Evolutionary conservation across 2,888 invertebrate genomes (phyloP).

Genomic region (Hypolimnas misippus): DNA sequence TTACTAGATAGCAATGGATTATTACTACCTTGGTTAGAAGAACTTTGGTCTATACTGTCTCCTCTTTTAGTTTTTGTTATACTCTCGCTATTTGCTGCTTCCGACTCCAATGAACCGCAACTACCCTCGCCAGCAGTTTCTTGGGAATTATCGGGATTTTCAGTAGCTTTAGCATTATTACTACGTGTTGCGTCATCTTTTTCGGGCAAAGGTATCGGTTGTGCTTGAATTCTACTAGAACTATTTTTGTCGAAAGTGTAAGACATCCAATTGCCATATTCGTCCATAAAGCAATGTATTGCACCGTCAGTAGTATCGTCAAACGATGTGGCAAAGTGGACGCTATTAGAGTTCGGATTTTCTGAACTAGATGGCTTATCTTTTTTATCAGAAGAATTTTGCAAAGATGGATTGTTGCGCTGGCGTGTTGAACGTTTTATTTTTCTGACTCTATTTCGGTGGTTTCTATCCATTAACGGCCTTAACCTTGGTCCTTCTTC

Average conservation of each 20-base stretch:
- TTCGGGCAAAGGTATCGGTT: conserved; percentile 66
- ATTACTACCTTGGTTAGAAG: conserved; percentile 81
- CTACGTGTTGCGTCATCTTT: conserved; percentile 61
- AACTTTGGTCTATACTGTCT: conserved; percentile 76
- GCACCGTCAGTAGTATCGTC: conserved; percentile 93
- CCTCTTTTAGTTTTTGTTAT: conserved; percentile 67
- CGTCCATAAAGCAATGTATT: conserved; percentile 93
- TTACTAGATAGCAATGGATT: conserved; percentile 77
- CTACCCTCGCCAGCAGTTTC: conserved; percentile 78
- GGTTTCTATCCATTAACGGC: conserved; percentile 79
- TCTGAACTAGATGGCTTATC: conserved; percentile 60
- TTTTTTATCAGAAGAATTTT: conserved; percentile 63
- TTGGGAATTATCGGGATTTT: conserved; percentile 67
- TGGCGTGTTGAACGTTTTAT: conserved; percentile 83
- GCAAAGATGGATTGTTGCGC: conserved; percentile 66
- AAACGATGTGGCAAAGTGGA: conserved; percentile 90
- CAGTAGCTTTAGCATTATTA: conserved; percentile 61
- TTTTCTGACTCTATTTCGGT: conserved; percentile 79
- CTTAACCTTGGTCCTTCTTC: conserved; percentile 70
- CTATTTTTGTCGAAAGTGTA: conserved; percentile 92
- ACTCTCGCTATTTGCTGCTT: conserved; percentile 70
- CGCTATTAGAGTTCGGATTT: conserved; percentile 61
- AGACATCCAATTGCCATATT: conserved; percentile 93
- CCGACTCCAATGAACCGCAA: conserved; percentile 77
- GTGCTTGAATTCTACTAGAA: conserved; percentile 77